phyloP scores from a whole-genome alignment of 1,140 invertebrate genomes.

The Drosophila dunni region DNA sequence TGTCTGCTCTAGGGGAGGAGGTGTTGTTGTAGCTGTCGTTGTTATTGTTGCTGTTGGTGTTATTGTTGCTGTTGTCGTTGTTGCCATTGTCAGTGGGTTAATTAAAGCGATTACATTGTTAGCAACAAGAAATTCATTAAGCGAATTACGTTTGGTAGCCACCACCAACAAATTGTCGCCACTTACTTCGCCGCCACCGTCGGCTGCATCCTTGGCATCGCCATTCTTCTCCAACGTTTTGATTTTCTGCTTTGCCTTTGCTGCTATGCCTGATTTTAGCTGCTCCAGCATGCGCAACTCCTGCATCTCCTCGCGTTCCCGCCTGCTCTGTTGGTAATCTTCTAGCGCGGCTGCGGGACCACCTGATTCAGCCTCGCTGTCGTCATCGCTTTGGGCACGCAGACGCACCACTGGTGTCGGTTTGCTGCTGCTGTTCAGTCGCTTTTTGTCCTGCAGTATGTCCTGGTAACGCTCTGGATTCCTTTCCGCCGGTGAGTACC shows the following conservation, averaged over 20 bases:
- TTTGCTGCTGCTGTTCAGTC: constrained; percentile 50
- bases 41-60: constrained; percentile 37
- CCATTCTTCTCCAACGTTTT: constrained; percentile 85
- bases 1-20: constrained; percentile 37
- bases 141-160: constrained; percentile 78
- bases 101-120: constrained; percentile 80
- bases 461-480: constrained; percentile 88
- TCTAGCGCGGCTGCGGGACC: constrained; percentile 50
- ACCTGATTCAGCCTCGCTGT: constrained; percentile 84
- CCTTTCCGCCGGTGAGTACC: constrained; percentile 88
- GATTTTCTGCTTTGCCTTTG: constrained; percentile 87
- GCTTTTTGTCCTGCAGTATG: constrained; percentile 85
- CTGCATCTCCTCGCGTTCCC: constrained; percentile 74
- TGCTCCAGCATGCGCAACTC: constrained; percentile 88
- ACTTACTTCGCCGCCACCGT: constrained; percentile 72
- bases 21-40: constrained; percentile 27
- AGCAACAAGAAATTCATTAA: constrained; percentile 83
- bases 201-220: constrained; percentile 56
- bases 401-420: constrained; percentile 87
- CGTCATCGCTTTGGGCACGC: constrained; percentile 87
- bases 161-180: constrained; percentile 43
- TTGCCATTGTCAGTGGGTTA: constrained; percentile 64
- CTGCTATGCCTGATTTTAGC: constrained; percentile 87
- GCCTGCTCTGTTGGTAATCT: constrained; percentile 85
- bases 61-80: constrained; percentile 9